Conservation (phyloP, 1,140 invertebrate genomes). For the Sarcophaga peregrina region DNA sequence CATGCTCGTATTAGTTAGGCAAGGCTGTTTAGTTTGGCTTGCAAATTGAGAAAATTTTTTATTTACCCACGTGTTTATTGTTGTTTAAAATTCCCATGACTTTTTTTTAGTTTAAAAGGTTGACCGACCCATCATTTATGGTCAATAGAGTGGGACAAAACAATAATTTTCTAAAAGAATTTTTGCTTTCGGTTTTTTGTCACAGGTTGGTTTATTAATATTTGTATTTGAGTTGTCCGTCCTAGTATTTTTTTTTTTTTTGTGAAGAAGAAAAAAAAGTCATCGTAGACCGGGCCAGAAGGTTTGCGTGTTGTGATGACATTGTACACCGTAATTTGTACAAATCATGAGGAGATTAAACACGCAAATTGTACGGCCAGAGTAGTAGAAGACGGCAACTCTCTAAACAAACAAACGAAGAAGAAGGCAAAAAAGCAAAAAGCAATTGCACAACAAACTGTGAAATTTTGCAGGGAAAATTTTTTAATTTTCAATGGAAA, state of each 20-base stretch:
- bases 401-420: neutral
- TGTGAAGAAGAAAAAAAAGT: neutral
- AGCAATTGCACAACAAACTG: conserved; percentile 6
- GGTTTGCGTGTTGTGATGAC: conserved; percentile 40
- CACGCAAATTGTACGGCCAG: conserved; percentile 18
- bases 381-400: neutral
- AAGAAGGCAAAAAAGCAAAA: neutral
- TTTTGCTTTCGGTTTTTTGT: neutral
- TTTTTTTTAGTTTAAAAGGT: neutral
- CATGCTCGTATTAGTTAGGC: no score
- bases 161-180: neutral
- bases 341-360: conserved; percentile 41
- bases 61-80: no score
- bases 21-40: no score
- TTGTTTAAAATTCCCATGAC: neutral
- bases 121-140: conserved; percentile 10
- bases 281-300: neutral
- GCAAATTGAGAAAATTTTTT: no score
- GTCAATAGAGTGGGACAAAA: conserved; percentile 24
- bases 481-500: neutral
- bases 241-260: neutral
- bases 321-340: conserved; percentile 40
- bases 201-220: neutral
- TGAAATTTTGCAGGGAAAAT: conserved; percentile 23
- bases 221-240: neutral